Percentiles rank a stretch among this genome's conserved stretches.
These are phyloP conservation scores for Nesoenas mayeri DNA, from an alignment of 2,113 vertebrate species.

Conservation along the genomic window DNA sequence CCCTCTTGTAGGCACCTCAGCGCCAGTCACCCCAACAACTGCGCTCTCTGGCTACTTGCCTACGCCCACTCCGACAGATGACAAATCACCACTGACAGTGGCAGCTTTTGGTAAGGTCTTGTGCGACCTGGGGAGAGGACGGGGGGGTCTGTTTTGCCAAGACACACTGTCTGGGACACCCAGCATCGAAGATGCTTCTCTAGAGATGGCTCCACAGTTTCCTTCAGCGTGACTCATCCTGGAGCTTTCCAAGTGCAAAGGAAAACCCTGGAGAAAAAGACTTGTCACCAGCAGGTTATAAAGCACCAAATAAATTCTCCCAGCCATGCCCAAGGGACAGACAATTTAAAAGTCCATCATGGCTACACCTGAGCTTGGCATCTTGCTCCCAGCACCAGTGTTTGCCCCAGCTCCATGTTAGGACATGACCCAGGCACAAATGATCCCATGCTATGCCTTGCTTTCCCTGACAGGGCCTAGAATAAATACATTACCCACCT, in stretches of 20 bases:
- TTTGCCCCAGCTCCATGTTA: background rate
- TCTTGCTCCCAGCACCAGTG: background rate
- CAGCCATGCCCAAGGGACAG: background rate
- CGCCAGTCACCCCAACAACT: background rate
- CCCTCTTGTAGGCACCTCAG: background rate
- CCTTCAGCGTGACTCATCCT: background rate
- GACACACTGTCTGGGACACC: background rate
- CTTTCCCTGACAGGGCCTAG: background rate
- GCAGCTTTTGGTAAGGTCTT: constrained; percentile 58
- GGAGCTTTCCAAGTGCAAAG: background rate
- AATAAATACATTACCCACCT: background rate
- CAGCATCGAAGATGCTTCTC: background rate
- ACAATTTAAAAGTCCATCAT: background rate
- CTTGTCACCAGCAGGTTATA: background rate
- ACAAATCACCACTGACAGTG: constrained; percentile 26
- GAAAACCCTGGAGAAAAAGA: background rate
- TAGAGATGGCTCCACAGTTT: background rate
- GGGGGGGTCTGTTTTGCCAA: background rate
- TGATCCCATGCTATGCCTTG: background rate
- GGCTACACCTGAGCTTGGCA: background rate
- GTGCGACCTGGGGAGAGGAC: background rate
- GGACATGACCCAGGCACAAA: background rate
- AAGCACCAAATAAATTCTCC: background rate
- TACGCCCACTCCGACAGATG: background rate
- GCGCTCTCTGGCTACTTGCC: background rate